Evolutionary conservation across 2,113 vertebrate genomes (phyloP).

Genomic region (Vulpes ferrilata): DNA sequence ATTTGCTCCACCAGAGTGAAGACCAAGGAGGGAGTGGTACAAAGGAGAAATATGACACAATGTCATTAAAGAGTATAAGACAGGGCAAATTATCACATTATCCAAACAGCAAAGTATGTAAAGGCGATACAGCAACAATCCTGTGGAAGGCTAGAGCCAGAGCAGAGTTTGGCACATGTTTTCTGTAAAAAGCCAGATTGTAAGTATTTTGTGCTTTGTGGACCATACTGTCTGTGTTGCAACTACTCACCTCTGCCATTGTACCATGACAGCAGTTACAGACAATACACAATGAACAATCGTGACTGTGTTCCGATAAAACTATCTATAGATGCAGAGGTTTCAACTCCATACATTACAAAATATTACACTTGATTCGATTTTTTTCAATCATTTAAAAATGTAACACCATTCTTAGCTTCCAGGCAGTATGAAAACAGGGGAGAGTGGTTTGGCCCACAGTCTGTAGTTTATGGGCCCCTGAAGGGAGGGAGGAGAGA

Average conservation of each 20-base stretch:
- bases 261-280: too few relatives aligned
- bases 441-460: neutral
- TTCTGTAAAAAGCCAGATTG: neutral
- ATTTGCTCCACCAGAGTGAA: neutral
- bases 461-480: neutral
- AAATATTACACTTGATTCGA: neutral
- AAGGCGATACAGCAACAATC: neutral
- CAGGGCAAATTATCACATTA: neutral
- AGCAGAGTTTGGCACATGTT: neutral
- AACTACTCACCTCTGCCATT: neutral
- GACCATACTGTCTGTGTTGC: neutral
- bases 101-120: too few relatives aligned
- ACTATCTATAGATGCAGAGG: neutral
- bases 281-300: neutral
- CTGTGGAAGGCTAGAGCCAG: fast-evolving
- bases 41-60: neutral
- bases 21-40: neutral
- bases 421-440: neutral
- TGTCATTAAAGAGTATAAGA: neutral
- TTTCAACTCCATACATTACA: neutral
- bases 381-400: neutral
- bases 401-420: neutral
- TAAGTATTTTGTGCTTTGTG: neutral
- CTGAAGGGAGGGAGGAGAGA: neutral
- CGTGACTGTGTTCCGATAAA: neutral